Evolutionary conservation across 2,113 vertebrate species (phyloP).

Genomic region (Ammodytes marinus): DNA sequence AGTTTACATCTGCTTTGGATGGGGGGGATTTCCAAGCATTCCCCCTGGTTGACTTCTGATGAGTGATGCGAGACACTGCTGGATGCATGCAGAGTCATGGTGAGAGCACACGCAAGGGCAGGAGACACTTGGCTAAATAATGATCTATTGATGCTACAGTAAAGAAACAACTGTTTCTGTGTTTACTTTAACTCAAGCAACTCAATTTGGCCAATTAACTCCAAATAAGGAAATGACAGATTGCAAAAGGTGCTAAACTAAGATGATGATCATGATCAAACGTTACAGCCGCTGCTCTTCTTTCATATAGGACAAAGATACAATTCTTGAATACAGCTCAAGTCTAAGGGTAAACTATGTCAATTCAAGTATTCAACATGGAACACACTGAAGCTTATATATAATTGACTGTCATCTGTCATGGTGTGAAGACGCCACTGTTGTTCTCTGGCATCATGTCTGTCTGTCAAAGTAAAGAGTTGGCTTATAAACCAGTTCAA

Average conservation of each 20-base stretch:
- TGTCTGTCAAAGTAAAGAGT: slow-evolving; percentile 11
- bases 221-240: neutral
- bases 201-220: neutral
- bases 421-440: neutral
- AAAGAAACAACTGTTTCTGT: neutral
- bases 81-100: neutral
- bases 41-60: slow-evolving; percentile 6
- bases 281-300: neutral
- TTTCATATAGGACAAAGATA: neutral
- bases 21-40: slow-evolving; percentile 3
- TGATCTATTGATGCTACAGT: neutral
- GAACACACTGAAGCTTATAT: neutral
- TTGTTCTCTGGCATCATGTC: neutral
- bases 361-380: neutral
- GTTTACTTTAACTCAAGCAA: neutral
- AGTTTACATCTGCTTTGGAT: slow-evolving; percentile 38
- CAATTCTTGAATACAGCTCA: neutral
- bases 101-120: fast-evolving
- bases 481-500: slow-evolving; percentile 25
- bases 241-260: too few relatives aligned
- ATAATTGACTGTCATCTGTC: neutral
- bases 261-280: neutral
- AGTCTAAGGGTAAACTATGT: too few relatives aligned
- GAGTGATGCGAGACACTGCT: neutral
- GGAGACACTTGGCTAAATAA: too few relatives aligned